A percentile compares a stretch with the other conserved stretches of the same genome.
Conservation (phyloP, 2,113 vertebrate genomes). For the Edolisoma coerulescens region DNA sequence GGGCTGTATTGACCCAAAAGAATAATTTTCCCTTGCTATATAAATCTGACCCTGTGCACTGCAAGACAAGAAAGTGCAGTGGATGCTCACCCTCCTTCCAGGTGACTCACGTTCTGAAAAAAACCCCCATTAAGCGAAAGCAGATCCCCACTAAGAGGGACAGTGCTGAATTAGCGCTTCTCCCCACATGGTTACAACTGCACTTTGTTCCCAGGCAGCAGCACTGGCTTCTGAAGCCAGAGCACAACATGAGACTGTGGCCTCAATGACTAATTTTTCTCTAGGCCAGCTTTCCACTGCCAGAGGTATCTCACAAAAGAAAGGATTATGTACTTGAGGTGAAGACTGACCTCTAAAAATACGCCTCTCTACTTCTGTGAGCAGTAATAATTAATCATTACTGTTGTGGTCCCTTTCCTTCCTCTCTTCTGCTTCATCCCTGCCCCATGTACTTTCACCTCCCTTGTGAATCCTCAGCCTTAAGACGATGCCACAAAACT, state of each 20-base stretch:
- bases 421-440: background rate
- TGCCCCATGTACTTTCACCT: background rate
- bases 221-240: background rate
- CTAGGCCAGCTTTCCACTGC: background rate
- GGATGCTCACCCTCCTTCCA: background rate
- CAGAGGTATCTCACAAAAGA: background rate
- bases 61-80: background rate
- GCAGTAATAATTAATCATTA: background rate
- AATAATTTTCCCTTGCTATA: background rate
- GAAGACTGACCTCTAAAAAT: background rate
- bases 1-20: background rate
- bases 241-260: background rate
- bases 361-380: background rate
- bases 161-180: background rate
- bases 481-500: background rate
- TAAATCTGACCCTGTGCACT: background rate
- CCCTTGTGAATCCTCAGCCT: background rate
- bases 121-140: background rate
- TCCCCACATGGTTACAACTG: background rate
- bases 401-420: background rate
- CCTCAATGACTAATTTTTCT: background rate
- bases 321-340: background rate
- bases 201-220: background rate
- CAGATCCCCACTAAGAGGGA: background rate
- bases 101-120: background rate